phyloP scores from a whole-genome alignment of 2,888 invertebrate species.

The Drosophila lacicola region DNA sequence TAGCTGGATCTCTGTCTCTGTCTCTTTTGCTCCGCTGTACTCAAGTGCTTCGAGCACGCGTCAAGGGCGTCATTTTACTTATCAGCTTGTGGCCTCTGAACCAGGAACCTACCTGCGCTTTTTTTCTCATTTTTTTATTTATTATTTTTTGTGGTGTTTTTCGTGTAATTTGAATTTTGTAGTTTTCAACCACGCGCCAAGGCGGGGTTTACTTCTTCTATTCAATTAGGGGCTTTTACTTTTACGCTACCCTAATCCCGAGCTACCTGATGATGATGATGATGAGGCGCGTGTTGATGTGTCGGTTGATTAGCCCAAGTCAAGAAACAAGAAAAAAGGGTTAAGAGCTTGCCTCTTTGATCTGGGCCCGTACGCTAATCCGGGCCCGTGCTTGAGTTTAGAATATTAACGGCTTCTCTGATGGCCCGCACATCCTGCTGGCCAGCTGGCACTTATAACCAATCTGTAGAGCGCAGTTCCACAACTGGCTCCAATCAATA shows the following conservation, averaged over 20 bases:
- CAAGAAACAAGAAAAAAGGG: constrained; percentile 23
- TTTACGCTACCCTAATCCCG: constrained; percentile 13
- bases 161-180: constrained; percentile 43
- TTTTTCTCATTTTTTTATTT: neutral
- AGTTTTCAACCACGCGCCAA: constrained; percentile 32
- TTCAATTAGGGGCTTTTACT: constrained; percentile 37
- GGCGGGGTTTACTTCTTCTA: neutral
- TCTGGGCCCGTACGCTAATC: constrained; percentile 19
- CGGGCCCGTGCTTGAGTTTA: constrained; percentile 36
- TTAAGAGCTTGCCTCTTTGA: constrained; percentile 25
- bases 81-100: constrained; percentile 29
- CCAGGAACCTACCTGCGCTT: constrained; percentile 53
- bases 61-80: constrained; percentile 18
- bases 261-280: constrained; percentile 41
- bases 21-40: neutral
- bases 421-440: constrained; percentile 52
- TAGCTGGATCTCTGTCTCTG: neutral
- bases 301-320: constrained; percentile 31
- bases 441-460: constrained; percentile 17
- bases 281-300: constrained; percentile 38
- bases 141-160: neutral
- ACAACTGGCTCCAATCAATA: constrained; percentile 26
- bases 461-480: no score
- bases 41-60: constrained; percentile 35
- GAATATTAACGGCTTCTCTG: constrained; percentile 40